Percentiles rank a stretch among this genome's conserved stretches.
phyloP scores from a whole-genome alignment of 2,797 vertebrate species.

The Hippoglossus hippoglossus region DNA sequence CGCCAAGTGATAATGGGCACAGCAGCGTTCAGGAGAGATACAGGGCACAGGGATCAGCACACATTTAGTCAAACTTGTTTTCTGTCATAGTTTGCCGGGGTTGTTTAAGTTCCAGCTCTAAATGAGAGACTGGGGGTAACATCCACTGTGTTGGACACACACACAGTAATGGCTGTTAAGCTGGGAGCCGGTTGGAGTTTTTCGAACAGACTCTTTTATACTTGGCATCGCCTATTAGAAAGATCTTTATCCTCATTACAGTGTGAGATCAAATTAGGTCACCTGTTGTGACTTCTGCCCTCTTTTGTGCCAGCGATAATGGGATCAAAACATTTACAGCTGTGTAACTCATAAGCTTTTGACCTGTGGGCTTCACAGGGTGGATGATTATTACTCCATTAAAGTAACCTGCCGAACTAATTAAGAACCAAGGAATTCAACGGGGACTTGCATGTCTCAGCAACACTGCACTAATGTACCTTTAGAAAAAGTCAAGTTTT shows the following conservation, averaged over 20 bases:
- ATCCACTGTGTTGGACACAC: constrained; percentile 51
- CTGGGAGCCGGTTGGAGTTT: constrained; percentile 54
- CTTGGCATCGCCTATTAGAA: constrained; percentile 60
- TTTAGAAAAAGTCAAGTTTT: neutral
- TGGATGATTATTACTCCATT: constrained; percentile 43
- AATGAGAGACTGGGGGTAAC: constrained; percentile 43
- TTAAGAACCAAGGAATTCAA: constrained; percentile 27
- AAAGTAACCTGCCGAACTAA: constrained; percentile 38
- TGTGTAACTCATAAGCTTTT: constrained; percentile 42
- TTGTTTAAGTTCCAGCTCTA: constrained; percentile 35
- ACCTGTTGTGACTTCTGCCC: constrained; percentile 67
- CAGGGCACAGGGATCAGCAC: neutral
- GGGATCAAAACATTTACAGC: constrained; percentile 61
- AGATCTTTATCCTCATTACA: constrained; percentile 72
- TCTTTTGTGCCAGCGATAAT: constrained; percentile 56
- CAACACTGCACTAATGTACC: neutral
- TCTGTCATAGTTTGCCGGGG: constrained; percentile 24
- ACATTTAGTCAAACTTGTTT: constrained; percentile 44
- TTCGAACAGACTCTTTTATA: constrained; percentile 55
- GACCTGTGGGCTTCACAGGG: constrained; percentile 37
- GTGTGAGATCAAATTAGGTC: constrained; percentile 71
- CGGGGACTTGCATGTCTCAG: constrained; percentile 12
- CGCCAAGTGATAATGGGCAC: constrained; percentile 47
- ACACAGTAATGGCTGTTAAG: constrained; percentile 58
- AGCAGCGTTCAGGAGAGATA: neutral